A percentile compares a stretch with the other conserved stretches of the same genome.
These are phyloP conservation scores for Callosobruchus maculatus DNA, from an alignment of 2,888 invertebrate genomes.

Conservation along the genomic window DNA sequence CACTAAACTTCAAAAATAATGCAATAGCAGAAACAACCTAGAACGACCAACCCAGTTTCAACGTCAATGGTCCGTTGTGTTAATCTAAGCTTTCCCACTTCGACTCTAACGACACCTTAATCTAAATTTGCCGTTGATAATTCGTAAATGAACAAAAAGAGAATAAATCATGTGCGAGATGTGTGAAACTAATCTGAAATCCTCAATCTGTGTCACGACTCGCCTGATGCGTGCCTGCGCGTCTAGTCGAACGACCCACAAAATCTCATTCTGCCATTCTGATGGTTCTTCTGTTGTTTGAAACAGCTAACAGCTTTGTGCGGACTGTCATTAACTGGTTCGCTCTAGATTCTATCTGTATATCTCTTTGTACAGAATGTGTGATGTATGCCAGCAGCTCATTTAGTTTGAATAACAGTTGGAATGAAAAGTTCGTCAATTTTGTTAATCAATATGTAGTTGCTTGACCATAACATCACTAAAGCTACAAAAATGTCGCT, in stretches of 20 bases:
- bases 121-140: background rate
- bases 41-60: background rate
- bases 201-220: conserved; percentile 25
- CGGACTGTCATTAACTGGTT: background rate
- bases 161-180: background rate
- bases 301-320: background rate
- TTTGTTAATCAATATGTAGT: no score
- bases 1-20: no score
- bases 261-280: conserved; percentile 11
- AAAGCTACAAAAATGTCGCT: no score
- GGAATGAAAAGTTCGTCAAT: no score
- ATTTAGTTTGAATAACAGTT: no score
- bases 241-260: background rate
- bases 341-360: background rate
- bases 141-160: conserved; percentile 8
- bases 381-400: background rate
- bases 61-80: no score
- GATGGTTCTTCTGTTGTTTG: conserved; percentile 8
- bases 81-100: background rate
- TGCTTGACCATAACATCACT: no score
- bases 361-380: background rate
- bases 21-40: background rate
- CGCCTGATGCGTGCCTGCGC: background rate
- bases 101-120: background rate
- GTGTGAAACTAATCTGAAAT: conserved; percentile 26